Evolutionary conservation across 2,113 vertebrate genomes (phyloP).

Genomic region (Ammodramus savannarum): DNA sequence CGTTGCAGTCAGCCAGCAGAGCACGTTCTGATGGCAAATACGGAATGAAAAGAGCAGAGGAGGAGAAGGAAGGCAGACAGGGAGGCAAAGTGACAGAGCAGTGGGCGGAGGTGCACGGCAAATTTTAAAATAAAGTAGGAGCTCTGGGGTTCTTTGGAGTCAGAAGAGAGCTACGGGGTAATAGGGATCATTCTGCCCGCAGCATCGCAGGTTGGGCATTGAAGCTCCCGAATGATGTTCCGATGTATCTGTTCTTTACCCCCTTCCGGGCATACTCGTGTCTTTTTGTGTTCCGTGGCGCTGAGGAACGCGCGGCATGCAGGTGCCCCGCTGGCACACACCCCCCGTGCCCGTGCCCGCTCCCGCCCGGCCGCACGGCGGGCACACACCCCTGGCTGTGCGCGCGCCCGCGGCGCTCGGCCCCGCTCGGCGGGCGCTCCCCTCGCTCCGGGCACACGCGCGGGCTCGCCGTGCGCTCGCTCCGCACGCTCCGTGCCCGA

Average conservation of each 20-base stretch:
- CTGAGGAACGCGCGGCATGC: background rate
- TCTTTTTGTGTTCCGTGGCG: background rate
- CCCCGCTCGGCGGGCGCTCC: background rate
- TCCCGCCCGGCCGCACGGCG: background rate
- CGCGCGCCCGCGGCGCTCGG: background rate
- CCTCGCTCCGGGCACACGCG: background rate
- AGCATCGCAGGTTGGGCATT: background rate
- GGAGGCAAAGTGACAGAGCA: constrained; percentile 32
- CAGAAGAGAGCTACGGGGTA: background rate
- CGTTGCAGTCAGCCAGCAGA: constrained; percentile 50
- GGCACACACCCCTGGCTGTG: constrained; percentile 47
- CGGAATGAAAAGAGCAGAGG: constrained; percentile 48
- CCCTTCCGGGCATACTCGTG: background rate
- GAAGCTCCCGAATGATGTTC: background rate
- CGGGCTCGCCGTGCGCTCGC: background rate
- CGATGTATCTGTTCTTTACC: background rate
- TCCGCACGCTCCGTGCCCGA: background rate
- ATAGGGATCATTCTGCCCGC: background rate
- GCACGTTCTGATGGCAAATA: constrained; percentile 65
- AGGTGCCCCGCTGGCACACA: background rate
- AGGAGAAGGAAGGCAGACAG: constrained; percentile 43
- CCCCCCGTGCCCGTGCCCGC: background rate
- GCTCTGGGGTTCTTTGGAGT: background rate
- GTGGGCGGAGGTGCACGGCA: constrained; percentile 12
- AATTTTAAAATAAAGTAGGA: constrained; percentile 35